A percentile compares a stretch with the other conserved stretches of the same genome.
These are phyloP conservation scores for Strix aluco DNA, from an alignment of 2,113 vertebrate species.

Conservation along the genomic window DNA sequence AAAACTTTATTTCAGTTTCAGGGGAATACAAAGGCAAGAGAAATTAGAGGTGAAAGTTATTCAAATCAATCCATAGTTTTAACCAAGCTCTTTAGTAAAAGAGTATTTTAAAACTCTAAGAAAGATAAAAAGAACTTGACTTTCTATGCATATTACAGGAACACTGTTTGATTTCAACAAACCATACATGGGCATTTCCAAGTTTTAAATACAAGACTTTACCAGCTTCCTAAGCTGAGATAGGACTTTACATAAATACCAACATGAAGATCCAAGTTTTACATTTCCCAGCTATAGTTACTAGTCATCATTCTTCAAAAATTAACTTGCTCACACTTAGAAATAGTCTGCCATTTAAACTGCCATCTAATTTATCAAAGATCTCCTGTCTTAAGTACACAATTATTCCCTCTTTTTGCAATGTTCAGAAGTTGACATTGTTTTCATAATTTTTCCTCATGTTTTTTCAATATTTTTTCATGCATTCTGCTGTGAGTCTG, in stretches of 20 bases:
- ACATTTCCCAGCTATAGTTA: neutral
- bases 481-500: neutral
- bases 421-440: neutral
- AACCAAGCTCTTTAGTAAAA: neutral
- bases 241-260: neutral
- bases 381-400: neutral
- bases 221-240: neutral
- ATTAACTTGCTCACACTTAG: neutral
- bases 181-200: neutral
- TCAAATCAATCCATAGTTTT: neutral
- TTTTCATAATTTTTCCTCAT: neutral
- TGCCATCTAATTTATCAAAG: neutral
- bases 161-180: neutral
- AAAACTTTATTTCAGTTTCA: neutral
- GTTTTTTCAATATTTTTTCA: too few species aligned
- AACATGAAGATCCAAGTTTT: neutral
- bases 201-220: neutral
- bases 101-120: neutral
- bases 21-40: neutral
- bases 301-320: neutral
- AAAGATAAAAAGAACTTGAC: neutral
- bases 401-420: neutral
- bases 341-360: neutral
- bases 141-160: neutral
- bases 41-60: neutral